Conservation (phyloP, 1,140 invertebrate genomes). For the Listronotus oregonensis region DNA sequence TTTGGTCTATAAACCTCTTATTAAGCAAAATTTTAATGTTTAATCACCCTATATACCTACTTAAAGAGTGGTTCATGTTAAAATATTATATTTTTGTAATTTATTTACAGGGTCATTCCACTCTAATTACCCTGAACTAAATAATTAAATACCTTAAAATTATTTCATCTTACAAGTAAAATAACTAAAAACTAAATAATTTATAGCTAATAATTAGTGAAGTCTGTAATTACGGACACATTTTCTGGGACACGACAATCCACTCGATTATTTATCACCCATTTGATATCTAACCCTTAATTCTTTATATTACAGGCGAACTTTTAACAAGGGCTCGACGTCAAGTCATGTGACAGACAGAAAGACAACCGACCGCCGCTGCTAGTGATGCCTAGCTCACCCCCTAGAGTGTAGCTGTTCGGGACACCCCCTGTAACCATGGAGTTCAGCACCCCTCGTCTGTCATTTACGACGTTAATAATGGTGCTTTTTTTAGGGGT, state of each 20-base stretch:
- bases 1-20: too few species aligned
- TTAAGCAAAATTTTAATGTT: too few species aligned
- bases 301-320: conserved; percentile 17
- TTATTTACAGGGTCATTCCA: too few species aligned
- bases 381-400: conserved; percentile 44
- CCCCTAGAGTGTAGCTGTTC: conserved; percentile 44
- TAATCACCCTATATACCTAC: too few species aligned
- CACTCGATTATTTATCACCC: neutral
- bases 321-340: conserved; percentile 17
- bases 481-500: conserved; percentile 47
- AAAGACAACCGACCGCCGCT: conserved; percentile 38
- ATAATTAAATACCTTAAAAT: too few species aligned
- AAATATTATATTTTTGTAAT: too few species aligned
- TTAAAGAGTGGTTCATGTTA: too few species aligned
- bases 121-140: too few species aligned
- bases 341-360: conserved; percentile 49
- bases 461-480: conserved; percentile 49
- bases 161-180: too few species aligned
- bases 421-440: conserved; percentile 45
- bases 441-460: conserved; percentile 42
- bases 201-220: neutral
- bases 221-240: neutral
- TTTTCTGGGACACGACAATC: neutral
- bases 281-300: conserved; percentile 13
- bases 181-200: too few species aligned